Conservation (phyloP, 2,888 invertebrate species). For the Stenotaenia linearis region DNA sequence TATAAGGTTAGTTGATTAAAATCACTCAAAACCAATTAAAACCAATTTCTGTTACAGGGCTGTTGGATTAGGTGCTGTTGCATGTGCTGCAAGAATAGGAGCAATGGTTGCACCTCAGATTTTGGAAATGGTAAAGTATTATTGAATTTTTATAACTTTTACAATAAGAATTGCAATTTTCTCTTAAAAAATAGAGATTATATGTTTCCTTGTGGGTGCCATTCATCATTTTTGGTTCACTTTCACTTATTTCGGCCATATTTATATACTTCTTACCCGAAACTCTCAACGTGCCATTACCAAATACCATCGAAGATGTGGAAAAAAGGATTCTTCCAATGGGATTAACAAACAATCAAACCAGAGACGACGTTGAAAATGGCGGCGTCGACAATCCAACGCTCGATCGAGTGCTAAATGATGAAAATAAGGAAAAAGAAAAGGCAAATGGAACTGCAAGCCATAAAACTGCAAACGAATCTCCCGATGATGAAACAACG, state of each 20-base stretch:
- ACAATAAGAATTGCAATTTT: neutral
- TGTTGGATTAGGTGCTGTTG: constrained; percentile 49
- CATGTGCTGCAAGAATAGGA: constrained; percentile 51
- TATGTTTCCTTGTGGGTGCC: constrained; percentile 31
- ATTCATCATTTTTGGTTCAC: constrained; percentile 28
- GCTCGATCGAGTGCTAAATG: neutral
- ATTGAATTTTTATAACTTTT: neutral
- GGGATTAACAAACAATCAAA: neutral
- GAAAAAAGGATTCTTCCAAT: neutral
- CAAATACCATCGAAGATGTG: neutral
- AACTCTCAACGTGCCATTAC: neutral
- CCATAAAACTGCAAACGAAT: too few relatives aligned
- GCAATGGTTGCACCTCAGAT: constrained; percentile 51
- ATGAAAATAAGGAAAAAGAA: neutral
- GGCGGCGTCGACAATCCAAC: neutral
- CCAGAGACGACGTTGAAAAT: neutral
- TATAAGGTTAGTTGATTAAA: constrained; percentile 30
- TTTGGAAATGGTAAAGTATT: constrained; percentile 41
- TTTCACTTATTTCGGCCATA: neutral
- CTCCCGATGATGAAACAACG: too few relatives aligned
- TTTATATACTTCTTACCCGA: neutral
- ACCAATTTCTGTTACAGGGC: constrained; percentile 33
- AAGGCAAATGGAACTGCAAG: too few relatives aligned
- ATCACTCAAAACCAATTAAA: neutral
- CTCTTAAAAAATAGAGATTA: constrained; percentile 26